Evolutionary conservation across 2,888 invertebrate genomes (phyloP), one percentile per base, ranked within the genome.

Genomic region (Pandemis heparana): DNA sequence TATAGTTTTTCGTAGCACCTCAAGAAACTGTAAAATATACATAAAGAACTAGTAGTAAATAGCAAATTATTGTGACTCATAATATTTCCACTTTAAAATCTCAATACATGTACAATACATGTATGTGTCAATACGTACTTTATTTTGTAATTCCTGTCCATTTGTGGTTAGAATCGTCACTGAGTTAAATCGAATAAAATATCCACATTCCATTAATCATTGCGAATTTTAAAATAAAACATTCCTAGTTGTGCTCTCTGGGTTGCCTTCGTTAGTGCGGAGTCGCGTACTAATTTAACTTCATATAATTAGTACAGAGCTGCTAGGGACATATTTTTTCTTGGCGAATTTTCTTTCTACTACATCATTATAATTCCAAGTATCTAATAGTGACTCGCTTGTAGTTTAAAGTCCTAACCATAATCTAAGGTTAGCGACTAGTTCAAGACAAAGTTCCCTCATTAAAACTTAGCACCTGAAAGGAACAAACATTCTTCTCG

Each of bases 381-480:
- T 85, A 85, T 76, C 79, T 79, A 84, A 83, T 84, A 83, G 83
- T 82, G 84, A 81, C 82, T 84, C 85, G 79, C 78, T 78, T 81
- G 86, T 82, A 86, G 87, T 77, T 78, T 78, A 86, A 87, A 86
- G 87, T 81, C n/a, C n/a, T n/a, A 83, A 85, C 87, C 85, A 90
- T 89, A 91, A 91, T 92, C 92, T 92, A 91, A 91, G 92, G 89
- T 92, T 90, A 80, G 81, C 82, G 86, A 86, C 87, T 90, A 90
- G 92, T 92, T 91, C 86, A 85, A 88, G 87, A 88, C 85, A 84
- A 89, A 90, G 89, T 90, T 91, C 83, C 82, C 89, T 91, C 92
- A 90, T 92, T 92, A 92, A 92, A 92, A 92, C 87, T 92, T 92
- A 83, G 79, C 87, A 89, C 88, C 89, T 90, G 87, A 87, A 87